Percentiles rank a stretch among this genome's conserved stretches.
Conservation (phyloP, 1,140 invertebrate genomes). For the Scaptomyza montana region DNA sequence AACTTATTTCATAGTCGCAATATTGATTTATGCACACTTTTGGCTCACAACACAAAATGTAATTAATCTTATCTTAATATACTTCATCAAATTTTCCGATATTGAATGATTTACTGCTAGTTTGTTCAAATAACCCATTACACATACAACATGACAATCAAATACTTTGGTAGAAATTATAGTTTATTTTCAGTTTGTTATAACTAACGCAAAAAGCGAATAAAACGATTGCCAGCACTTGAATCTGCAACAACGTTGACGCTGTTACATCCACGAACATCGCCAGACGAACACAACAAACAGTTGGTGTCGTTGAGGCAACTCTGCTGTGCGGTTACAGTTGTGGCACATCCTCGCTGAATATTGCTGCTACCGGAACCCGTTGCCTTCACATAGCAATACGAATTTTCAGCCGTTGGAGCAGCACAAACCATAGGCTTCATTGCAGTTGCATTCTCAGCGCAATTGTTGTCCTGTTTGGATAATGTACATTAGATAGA, state of each 20-base stretch:
- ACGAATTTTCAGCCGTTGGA: constrained; percentile 70
- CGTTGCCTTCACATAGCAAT: constrained; percentile 68
- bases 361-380: constrained; percentile 26
- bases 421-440: constrained; percentile 50
- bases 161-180: not conserved
- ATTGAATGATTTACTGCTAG: not conserved
- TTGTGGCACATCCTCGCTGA: constrained; percentile 70
- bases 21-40: not conserved
- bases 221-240: constrained; percentile 49
- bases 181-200: not conserved
- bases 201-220: constrained; percentile 49
- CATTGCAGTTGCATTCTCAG: constrained; percentile 42
- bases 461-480: constrained; percentile 56
- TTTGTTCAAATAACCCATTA: not conserved
- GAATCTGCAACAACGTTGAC: constrained; percentile 47
- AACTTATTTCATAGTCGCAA: not conserved
- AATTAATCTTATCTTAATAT: constrained; percentile 1
- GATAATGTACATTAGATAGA: not conserved
- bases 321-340: constrained; percentile 55
- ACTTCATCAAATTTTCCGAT: not conserved
- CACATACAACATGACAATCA: not conserved
- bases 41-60: not conserved
- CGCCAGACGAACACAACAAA: constrained; percentile 66
- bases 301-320: constrained; percentile 71
- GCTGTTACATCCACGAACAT: constrained; percentile 65